Percentiles rank a stretch among this genome's conserved stretches.
Conservation (phyloP, 2,888 invertebrate species). For the Spisula subtruncata region DNA sequence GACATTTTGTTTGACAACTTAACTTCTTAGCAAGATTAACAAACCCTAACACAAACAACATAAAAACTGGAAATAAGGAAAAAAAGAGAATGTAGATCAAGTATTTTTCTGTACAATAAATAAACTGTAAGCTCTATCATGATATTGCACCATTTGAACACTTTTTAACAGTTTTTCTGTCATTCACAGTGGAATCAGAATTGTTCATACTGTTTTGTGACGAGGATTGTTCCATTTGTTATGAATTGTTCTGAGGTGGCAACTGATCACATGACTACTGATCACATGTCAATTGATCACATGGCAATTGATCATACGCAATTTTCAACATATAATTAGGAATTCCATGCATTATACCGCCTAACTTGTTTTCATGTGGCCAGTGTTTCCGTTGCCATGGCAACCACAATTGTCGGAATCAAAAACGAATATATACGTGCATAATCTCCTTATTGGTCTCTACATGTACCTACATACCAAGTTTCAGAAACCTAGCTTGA, state of each 20-base stretch:
- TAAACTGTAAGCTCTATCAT: constrained; percentile 26
- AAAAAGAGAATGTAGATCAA: not conserved
- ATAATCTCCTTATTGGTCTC: too few relatives aligned
- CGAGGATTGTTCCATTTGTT: not conserved
- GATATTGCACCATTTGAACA: constrained; percentile 43
- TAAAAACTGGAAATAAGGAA: not conserved
- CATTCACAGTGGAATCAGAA: not conserved
- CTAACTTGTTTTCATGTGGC: too few relatives aligned
- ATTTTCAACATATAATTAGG: too few relatives aligned
- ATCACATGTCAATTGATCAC: too few relatives aligned
- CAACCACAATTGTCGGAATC: too few relatives aligned
- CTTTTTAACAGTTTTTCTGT: constrained; percentile 13
- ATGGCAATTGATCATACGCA: too few relatives aligned
- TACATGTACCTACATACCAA: too few relatives aligned
- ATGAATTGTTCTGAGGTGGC: constrained; percentile 33
- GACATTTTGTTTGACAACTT: not conserved
- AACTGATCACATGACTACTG: constrained; percentile 29
- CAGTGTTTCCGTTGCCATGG: too few relatives aligned
- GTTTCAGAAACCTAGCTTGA: too few relatives aligned
- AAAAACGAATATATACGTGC: too few relatives aligned
- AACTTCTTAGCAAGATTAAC: not conserved
- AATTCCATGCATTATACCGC: too few relatives aligned
- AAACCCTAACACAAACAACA: too few relatives aligned
- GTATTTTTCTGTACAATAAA: not conserved
- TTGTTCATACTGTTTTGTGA: not conserved